Percentiles rank a stretch among this genome's conserved stretches.
Evolutionary conservation across 2,113 vertebrate genomes (phyloP).

Genomic region (Passer montanus): DNA sequence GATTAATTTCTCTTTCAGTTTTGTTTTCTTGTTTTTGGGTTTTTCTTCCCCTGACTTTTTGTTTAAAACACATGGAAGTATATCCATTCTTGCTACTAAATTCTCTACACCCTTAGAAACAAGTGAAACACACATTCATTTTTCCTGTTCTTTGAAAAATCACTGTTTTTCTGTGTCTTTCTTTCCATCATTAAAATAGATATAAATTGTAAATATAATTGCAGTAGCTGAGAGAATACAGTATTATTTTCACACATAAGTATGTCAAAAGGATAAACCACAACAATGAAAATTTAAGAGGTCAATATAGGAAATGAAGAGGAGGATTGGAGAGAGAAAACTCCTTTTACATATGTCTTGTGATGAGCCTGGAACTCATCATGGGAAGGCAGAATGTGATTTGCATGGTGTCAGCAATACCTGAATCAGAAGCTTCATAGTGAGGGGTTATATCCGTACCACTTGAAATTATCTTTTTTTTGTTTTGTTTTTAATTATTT

Average conservation of each 20-base stretch:
- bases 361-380: background rate
- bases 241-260: background rate
- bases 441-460: background rate
- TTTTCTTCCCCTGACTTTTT: background rate
- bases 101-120: background rate
- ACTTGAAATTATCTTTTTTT: background rate
- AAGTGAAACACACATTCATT: background rate
- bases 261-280: background rate
- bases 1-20: constrained; percentile 16
- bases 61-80: background rate
- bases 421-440: background rate
- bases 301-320: background rate
- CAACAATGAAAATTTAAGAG: background rate
- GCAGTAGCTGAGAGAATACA: background rate
- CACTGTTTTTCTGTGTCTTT: background rate
- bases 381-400: background rate
- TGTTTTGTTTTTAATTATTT: background rate
- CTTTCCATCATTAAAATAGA: background rate
- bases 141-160: background rate
- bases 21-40: background rate
- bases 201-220: background rate
- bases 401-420: background rate
- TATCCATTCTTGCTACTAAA: background rate
- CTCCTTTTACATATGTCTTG: background rate
- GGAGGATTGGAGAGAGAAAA: background rate